phyloP scores from a whole-genome alignment of 2,113 vertebrate genomes.

The Pachypanchax playfairii region DNA sequence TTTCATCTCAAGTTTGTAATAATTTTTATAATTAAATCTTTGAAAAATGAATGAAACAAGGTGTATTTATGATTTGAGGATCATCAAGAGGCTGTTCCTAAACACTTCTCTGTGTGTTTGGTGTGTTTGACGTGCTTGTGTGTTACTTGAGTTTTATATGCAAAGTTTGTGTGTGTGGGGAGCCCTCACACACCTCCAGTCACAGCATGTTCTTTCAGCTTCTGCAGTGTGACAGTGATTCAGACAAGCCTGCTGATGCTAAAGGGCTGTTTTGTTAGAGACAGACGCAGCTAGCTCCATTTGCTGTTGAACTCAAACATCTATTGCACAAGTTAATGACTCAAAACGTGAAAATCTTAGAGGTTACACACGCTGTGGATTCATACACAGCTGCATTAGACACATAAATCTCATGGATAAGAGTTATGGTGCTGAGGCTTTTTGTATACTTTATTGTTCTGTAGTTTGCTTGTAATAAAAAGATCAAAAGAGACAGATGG shows the following conservation, averaged over 20 bases:
- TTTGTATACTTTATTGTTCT: conserved; percentile 31
- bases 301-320: conserved; percentile 28
- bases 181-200: conserved; percentile 45
- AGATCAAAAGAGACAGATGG: conserved; percentile 30
- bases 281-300: conserved; percentile 35
- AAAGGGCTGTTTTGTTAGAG: conserved; percentile 56
- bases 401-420: conserved; percentile 8
- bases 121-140: conserved; percentile 3
- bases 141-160: conserved; percentile 10
- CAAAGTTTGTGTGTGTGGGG: conserved; percentile 28
- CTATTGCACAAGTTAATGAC: conserved; percentile 7
- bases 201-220: conserved; percentile 52
- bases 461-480: conserved; percentile 12
- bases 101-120: neutral
- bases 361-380: neutral
- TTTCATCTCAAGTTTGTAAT: no score
- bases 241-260: conserved; percentile 63
- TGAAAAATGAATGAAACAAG: neutral
- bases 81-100: neutral
- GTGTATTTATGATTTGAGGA: neutral
- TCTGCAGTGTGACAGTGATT: conserved; percentile 56
- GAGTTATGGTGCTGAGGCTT: conserved; percentile 2
- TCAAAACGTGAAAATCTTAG: conserved; percentile 12
- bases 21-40: no score
- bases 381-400: neutral